These are phyloP conservation scores for Mastomys coucha DNA, from an alignment of 2,113 vertebrate species.

Conservation along the genomic window DNA sequence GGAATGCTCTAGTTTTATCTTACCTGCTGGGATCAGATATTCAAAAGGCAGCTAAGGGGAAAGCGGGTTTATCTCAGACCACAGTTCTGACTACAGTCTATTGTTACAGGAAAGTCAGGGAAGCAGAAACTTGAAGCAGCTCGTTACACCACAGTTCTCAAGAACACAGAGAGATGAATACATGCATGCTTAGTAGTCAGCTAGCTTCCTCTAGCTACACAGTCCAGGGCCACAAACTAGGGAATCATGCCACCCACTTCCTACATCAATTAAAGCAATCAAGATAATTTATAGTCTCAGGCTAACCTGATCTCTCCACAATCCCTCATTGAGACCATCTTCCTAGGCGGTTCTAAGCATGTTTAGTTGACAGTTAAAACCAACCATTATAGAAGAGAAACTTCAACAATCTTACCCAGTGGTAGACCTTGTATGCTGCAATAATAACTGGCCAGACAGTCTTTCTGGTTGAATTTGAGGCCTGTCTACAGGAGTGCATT, in stretches of 20 bases:
- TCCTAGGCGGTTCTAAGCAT: neutral
- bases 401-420: neutral
- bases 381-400: neutral
- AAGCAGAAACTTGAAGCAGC: neutral
- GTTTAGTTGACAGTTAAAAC: neutral
- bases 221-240: neutral
- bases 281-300: neutral
- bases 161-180: neutral
- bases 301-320: neutral
- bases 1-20: neutral
- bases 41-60: no score
- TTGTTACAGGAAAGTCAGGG: neutral
- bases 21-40: no score
- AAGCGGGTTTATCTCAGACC: neutral
- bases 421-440: neutral
- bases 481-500: neutral
- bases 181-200: neutral
- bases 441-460: neutral
- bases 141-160: neutral
- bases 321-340: neutral
- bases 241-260: neutral
- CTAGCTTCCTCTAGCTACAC: neutral
- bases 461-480: neutral
- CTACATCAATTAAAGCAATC: neutral
- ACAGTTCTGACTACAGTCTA: no score